Base-by-base conservation (phyloP, 2,888 invertebrate genomes). In the Pelosia muscerda region DNA sequence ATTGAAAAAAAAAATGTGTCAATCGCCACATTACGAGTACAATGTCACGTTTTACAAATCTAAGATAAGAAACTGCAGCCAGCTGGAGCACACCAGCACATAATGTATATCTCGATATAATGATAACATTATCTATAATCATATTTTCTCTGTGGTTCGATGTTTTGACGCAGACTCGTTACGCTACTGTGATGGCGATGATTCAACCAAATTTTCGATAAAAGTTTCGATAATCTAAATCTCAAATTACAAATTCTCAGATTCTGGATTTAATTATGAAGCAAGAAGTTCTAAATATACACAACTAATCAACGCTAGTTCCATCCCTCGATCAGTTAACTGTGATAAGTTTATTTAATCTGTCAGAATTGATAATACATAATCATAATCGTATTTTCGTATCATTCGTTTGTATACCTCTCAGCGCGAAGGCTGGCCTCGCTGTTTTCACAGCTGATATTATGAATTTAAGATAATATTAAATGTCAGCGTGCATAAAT, bases 271-370 rank as follows among this genome's bases (percentile, higher is more conserved):
- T 49, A 49, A 49, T 42, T n/a, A 49, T n/a, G 49, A 49, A 49
- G 8, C 49, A 49, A n/a, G 49, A 49, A 49, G 49, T 49, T 49
- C 49, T 49, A n/a, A 19, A 42, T n/a, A n/a, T 49, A 49, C n/a
- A 49, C 49, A 19, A 9, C 49, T 49, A 49, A 49, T 49, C 49
- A 49, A 49, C 6, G n/a, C 49, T n/a, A 49, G 9, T 49, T 8
- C 49, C 49, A 49, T 49, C 49, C 49, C 49, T 49, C 9, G 49
- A 49, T 49, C 49, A 49, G 49, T 49, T 49, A 49, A 49, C n/a
- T 49, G 49, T 49, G 49, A 49, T 49, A 49, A 49, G 19, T 49
- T 49, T 49, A n/a, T 49, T 49, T 49, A 49, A 49, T 49, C 49
- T 49, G n/a, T 49, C 9, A 19, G 49, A 49, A 49, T 49, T 49